phyloP scores from a whole-genome alignment of 2,113 vertebrate genomes.

The Pimephales promelas region DNA sequence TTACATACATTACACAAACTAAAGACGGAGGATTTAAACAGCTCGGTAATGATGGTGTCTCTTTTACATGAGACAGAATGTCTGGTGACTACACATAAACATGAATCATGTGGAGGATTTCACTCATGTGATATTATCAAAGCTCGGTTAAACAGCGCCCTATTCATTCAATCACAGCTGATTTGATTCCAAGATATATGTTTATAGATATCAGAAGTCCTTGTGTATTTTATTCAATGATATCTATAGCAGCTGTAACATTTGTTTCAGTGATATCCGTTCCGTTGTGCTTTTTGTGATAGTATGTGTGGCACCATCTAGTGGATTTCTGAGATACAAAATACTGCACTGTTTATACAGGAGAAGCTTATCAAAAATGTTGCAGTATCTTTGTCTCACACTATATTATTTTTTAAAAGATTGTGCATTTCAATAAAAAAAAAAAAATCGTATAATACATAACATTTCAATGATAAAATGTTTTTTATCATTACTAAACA shows the following conservation, averaged over 20 bases:
- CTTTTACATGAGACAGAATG: constrained; percentile 7
- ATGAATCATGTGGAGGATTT: neutral
- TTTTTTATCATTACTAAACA: too few species aligned
- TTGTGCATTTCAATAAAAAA: neutral
- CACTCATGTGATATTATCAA: neutral
- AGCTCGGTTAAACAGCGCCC: neutral
- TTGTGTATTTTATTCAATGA: neutral
- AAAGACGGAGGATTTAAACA: neutral
- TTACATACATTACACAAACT: neutral
- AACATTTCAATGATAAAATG: too few species aligned
- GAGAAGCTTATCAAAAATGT: neutral
- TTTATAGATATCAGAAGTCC: neutral
- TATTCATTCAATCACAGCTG: neutral
- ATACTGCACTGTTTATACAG: neutral
- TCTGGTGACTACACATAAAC: constrained; percentile 2
- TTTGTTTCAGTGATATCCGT: neutral
- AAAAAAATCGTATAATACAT: too few species aligned
- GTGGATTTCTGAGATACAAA: neutral
- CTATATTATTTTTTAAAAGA: neutral
- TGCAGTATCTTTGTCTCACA: neutral
- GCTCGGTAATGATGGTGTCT: neutral
- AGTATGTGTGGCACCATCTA: constrained; percentile 32
- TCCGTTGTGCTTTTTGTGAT: neutral
- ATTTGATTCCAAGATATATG: neutral
- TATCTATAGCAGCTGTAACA: neutral